Evolutionary conservation across 2,113 vertebrate species (phyloP).

Genomic region (Panurus biarmicus): DNA sequence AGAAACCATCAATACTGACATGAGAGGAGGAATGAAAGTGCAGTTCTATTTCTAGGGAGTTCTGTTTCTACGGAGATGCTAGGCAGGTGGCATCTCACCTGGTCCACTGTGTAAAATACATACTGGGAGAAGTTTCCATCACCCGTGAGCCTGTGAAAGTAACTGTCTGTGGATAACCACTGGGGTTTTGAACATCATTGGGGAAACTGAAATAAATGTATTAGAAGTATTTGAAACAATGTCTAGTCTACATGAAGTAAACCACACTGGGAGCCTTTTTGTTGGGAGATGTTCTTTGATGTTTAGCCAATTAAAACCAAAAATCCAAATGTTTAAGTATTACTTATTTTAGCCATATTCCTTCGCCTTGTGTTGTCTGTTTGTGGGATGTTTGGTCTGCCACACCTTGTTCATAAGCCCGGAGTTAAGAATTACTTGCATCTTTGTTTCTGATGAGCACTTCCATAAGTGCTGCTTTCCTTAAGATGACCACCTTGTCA

Average conservation of each 20-base stretch:
- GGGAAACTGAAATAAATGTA: neutral
- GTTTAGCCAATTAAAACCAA: neutral
- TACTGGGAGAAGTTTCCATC: neutral
- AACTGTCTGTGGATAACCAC: neutral
- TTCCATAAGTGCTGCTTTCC: neutral
- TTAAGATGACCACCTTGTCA: neutral
- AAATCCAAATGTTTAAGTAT: neutral
- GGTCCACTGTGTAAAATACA: rapidly evolving
- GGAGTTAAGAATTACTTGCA: neutral
- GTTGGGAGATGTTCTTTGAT: neutral
- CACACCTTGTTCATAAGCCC: neutral
- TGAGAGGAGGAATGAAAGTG: neutral
- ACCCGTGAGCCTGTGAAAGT: neutral
- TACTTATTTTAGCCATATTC: neutral
- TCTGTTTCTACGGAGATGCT: neutral
- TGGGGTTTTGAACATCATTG: neutral
- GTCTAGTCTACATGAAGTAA: neutral
- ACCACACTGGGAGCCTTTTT: neutral
- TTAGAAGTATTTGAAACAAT: neutral
- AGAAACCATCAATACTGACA: neutral
- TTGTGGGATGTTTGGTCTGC: neutral
- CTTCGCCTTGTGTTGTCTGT: neutral
- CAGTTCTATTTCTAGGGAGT: neutral
- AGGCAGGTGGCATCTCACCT: neutral
- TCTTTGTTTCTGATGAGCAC: neutral